These are phyloP conservation scores for Teleogryllus oceanicus DNA, from an alignment of 2,888 invertebrate species.

Conservation along the genomic window DNA sequence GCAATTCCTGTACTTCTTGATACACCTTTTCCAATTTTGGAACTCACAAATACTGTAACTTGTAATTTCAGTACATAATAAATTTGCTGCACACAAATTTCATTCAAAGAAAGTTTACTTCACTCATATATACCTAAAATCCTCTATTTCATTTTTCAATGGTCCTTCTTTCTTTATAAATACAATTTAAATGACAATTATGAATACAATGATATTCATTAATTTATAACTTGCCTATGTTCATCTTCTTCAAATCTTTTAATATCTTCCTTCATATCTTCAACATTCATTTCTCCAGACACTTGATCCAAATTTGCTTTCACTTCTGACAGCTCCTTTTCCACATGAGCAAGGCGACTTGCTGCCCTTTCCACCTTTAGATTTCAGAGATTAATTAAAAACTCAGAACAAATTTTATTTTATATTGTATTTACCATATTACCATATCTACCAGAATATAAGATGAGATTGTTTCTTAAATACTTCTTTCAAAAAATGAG, in stretches of 20 bases:
- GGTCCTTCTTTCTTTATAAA: too few species aligned
- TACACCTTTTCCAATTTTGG: slow-evolving; percentile 55
- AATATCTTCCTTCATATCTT: slow-evolving; percentile 58
- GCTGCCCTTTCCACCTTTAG: slow-evolving; percentile 48
- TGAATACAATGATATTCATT: too few species aligned
- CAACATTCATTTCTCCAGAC: slow-evolving; percentile 50
- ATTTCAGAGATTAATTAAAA: neutral
- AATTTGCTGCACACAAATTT: too few species aligned
- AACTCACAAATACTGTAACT: slow-evolving; percentile 40
- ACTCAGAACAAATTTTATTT: neutral
- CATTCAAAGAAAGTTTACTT: too few species aligned
- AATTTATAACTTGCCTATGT: slow-evolving; percentile 44
- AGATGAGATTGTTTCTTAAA: too few species aligned
- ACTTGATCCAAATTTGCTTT: slow-evolving; percentile 51
- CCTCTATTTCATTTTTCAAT: too few species aligned
- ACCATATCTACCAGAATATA: neutral
- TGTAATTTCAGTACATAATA: too few species aligned
- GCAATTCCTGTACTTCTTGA: slow-evolving; percentile 57
- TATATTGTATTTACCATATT: neutral
- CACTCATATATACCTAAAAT: too few species aligned
- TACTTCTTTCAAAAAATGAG: too few species aligned
- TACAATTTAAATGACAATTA: too few species aligned
- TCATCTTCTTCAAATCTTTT: slow-evolving; percentile 57
- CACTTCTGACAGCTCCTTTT: slow-evolving; percentile 53
- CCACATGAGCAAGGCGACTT: slow-evolving; percentile 48